Evolutionary conservation across 2,888 invertebrate genomes (phyloP), one percentile per base, ranked within the genome.

Genomic region (Lagria hirta): DNA sequence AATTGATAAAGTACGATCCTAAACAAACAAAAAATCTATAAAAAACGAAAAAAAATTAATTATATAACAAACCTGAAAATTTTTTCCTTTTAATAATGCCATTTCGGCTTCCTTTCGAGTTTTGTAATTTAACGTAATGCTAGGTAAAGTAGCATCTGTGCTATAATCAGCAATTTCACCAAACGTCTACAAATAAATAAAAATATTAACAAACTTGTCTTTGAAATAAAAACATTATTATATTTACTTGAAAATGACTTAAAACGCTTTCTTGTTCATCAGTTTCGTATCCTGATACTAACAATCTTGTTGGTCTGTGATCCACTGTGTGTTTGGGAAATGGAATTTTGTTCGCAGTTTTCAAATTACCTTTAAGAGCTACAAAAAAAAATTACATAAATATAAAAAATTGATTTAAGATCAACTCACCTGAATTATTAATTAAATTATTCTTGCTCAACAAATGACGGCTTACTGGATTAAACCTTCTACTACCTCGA

Each of bases 101-200:
- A 81, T 76, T 69, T 91, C 91, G 0, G 91, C 90, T 62, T 87
- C 86, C 62, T 84, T 83, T 27, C 91, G 76, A 20, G 82, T 78
- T 57, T 83, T 81, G 73, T 82, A 92, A 67, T 84, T 84, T 35
- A 91, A 72, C 27, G 85, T 81, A 52, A 88, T 75, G 60, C 86
- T 84, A 8, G 91, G 91, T 45, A 86, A 80, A 16, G 81, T 79
- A 34, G 82, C 79, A 64, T 88, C 86, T 6, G 75, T 73, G 52
- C 84, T 82, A 64, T 88, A 86, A 66, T 87, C 88, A n/a, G 84
- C 83, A 52, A 95, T 84, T 66, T 88, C 88, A 34, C 93, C 93
- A 71, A 82, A 92, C 82, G 86, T 83, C 91, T 92, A 71, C 1
- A 71, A 64, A 46, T 51, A 50, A 34, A 48, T n/a, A 24, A 2